Conservation (phyloP, 2,113 vertebrate genomes). For the Leucopternis melanops region DNA sequence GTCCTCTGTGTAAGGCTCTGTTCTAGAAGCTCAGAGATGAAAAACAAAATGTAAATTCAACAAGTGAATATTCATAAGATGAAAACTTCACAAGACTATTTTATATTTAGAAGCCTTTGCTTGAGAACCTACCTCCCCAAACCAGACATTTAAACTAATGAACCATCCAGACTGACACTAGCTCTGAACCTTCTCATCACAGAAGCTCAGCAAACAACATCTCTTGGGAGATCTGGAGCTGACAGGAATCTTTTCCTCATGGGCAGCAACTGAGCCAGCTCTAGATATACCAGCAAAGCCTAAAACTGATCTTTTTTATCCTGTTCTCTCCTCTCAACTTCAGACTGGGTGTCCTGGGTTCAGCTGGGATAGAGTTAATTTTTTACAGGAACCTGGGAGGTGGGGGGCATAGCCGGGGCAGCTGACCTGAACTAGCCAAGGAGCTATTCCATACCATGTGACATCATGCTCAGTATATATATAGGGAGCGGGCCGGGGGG, state of each 20-base stretch:
- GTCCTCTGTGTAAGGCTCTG: neutral
- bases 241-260: neutral
- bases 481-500: too few species aligned
- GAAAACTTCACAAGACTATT: slow-evolving; percentile 41
- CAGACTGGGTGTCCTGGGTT: neutral
- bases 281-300: neutral
- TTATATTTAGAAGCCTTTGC: slow-evolving; percentile 56
- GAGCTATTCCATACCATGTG: too few species aligned
- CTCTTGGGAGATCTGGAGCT: neutral
- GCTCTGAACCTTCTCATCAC: neutral
- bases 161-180: neutral
- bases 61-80: slow-evolving; percentile 65
- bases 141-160: slow-evolving; percentile 28
- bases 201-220: neutral
- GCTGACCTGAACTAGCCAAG: too few species aligned
- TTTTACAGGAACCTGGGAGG: too few species aligned
- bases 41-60: slow-evolving; percentile 70
- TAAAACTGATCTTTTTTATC: neutral
- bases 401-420: too few species aligned
- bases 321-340: neutral
- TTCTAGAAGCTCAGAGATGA: slow-evolving; percentile 37
- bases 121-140: neutral
- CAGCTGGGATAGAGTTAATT: too few species aligned
- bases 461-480: too few species aligned
- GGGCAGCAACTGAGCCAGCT: neutral